Evolutionary conservation across 1,140 invertebrate genomes (phyloP).

Genomic region (Contarinia nasturtii): DNA sequence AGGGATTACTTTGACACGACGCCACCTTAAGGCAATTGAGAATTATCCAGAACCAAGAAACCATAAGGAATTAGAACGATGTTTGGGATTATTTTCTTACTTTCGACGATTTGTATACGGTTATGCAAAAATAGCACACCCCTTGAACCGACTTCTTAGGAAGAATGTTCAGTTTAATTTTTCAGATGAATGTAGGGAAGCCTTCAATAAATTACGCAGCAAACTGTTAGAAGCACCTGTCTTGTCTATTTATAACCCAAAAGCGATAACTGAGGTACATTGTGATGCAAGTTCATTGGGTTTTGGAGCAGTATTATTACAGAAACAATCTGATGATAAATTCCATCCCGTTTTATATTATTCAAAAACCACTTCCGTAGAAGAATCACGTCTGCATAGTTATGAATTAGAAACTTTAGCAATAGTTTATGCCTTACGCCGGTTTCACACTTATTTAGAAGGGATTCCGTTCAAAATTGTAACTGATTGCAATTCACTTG

Average conservation of each 20-base stretch:
- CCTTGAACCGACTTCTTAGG: conserved; percentile 10
- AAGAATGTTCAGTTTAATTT: conserved; percentile 11
- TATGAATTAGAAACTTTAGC: conserved; percentile 21
- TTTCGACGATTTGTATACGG: conserved; percentile 6
- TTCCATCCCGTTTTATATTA: conserved; percentile 17
- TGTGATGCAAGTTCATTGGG: conserved; percentile 11
- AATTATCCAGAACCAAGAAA: conserved; percentile 4
- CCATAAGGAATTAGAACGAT: conserved; percentile 4
- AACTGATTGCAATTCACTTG: conserved; percentile 19
- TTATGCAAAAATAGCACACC: conserved; percentile 11
- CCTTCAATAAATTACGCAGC: conserved; percentile 9
- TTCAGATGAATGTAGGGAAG: conserved; percentile 5
- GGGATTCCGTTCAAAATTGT: conserved; percentile 19
- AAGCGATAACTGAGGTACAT: conserved; percentile 9
- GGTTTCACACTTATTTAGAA: conserved; percentile 17
- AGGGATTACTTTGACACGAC: conserved; percentile 1
- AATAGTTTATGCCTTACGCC: conserved; percentile 11
- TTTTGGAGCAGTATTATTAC: conserved; percentile 10
- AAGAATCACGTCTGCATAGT: conserved; percentile 14
- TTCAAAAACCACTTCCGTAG: conserved; percentile 13
- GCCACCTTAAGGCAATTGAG: conserved; percentile 2
- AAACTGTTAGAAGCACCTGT: conserved; percentile 9
- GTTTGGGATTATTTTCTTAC: conserved; percentile 5
- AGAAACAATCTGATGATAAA: conserved; percentile 6
- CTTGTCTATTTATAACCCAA: conserved; percentile 10